These are phyloP conservation scores for Epinephelus fuscoguttatus DNA, from an alignment of 2,113 vertebrate species.

Conservation along the genomic window DNA sequence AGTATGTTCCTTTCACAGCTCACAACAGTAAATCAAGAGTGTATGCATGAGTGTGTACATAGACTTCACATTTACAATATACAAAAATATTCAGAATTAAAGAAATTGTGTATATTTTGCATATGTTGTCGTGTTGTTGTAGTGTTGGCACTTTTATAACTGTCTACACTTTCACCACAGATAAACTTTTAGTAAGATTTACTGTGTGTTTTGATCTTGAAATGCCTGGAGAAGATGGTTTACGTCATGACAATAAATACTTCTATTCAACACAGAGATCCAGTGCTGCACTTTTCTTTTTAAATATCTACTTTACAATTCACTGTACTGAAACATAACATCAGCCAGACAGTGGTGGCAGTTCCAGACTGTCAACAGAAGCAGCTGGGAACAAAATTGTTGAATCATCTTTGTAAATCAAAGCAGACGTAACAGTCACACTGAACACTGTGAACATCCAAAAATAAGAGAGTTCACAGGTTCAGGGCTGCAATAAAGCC, in stretches of 20 bases:
- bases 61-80: not conserved
- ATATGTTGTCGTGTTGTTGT: not conserved
- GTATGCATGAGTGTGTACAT: not conserved
- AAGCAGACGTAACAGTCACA: slow-evolving; percentile 5
- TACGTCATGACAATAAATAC: slow-evolving; percentile 44
- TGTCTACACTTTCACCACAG: not conserved
- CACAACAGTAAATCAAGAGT: not conserved
- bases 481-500: slow-evolving; percentile 36
- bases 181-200: not conserved
- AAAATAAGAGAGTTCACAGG: slow-evolving; percentile 40
- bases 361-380: slow-evolving; percentile 1
- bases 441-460: slow-evolving; percentile 21
- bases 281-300: slow-evolving; percentile 16
- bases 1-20: not conserved
- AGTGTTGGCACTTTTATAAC: not conserved
- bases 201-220: slow-evolving; percentile 5
- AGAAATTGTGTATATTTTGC: slow-evolving; percentile 4
- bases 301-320: slow-evolving; percentile 4
- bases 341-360: not conserved
- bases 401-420: slow-evolving; percentile 49
- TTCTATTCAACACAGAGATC: slow-evolving; percentile 22
- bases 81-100: not conserved
- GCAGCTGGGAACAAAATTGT: slow-evolving; percentile 39
- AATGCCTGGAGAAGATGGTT: not conserved
- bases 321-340: not conserved